Base-by-base conservation (phyloP, 2,797 vertebrate genomes). In the Pangasius djambal region DNA sequence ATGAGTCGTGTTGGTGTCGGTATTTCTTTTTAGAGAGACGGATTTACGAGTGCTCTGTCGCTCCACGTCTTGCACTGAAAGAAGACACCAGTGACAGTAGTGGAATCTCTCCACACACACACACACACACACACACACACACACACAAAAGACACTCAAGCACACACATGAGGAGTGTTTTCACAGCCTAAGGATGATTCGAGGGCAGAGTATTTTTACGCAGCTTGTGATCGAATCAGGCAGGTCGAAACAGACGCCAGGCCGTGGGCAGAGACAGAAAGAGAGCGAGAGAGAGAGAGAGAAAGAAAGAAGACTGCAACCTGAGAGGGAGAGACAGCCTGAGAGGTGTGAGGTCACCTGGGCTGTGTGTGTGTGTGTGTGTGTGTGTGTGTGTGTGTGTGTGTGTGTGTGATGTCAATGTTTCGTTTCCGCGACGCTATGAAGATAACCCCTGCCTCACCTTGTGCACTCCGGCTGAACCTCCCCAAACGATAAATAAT, bases 391-490 rank as follows among this genome's bases (percentile, higher is more conserved):
- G 37, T 75, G 72, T 75, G 72, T 48, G 72, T 75, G 72, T 55
- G 28, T 78, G 44, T 59, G 55, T 25, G 57, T 88, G 90, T 65
- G 52, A 88, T 34, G 50, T 40, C 15, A 48, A 67, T 13, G 67
- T 78, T 61, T 25, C 40, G 2, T 69, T 59, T 84, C 37, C 48
- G 31, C 28, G 40, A 48, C 28, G 59, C 78, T 92, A 92, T 92
- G 89, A 93, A 92, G 93, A 92, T 94, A 95, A 95, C 94, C 94
- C 93, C 93, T 86, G 92, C 78, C 92, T 95, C 92, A 95, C 94
- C 94, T 94, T 91, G 86, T 95, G 95, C 94, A 95, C 95, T 95
- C 91, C 82, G 15, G 89, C 85, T 95, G 94, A 96, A 96, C 95
- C 94, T 92, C 89, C 88, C 87, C 89, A 34, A 92, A 93, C 92